Evolutionary conservation across 2,113 vertebrate genomes (phyloP).

Genomic region (Pitta sordida): DNA sequence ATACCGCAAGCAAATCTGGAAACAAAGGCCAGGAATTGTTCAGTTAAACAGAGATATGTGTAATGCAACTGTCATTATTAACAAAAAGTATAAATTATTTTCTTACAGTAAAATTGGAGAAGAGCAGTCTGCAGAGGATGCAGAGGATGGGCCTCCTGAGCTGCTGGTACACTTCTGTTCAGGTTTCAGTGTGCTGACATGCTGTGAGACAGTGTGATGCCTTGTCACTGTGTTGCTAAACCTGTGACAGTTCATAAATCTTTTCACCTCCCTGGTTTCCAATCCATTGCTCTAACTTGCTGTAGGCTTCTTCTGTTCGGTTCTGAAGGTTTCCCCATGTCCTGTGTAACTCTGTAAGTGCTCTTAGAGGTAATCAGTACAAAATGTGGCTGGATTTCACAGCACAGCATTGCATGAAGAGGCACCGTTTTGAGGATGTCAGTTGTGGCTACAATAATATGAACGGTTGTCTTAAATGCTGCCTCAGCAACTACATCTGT

Average conservation of each 20-base stretch:
- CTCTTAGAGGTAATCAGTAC: background rate
- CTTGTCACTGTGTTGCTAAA: background rate
- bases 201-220: background rate
- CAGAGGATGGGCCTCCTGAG: conserved; percentile 91
- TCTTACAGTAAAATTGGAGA: conserved; percentile 91
- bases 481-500: background rate
- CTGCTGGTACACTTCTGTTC: conserved; percentile 77
- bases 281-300: background rate
- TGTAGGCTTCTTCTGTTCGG: background rate
- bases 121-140: conserved; percentile 92
- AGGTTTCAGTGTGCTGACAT: background rate
- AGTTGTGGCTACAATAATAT: background rate
- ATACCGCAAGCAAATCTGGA: background rate
- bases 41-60: background rate
- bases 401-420: background rate
- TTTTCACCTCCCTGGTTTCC: background rate
- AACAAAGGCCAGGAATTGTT: background rate
- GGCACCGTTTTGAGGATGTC: background rate
- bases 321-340: background rate
- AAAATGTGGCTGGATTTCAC: background rate
- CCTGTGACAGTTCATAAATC: background rate
- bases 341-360: background rate
- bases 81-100: background rate
- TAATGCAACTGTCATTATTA: background rate
- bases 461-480: background rate